Percentiles rank a stretch among this genome's conserved stretches.
These are phyloP conservation scores for Ennomos fuscantarius DNA, from an alignment of 2,888 invertebrate species.

Conservation along the genomic window DNA sequence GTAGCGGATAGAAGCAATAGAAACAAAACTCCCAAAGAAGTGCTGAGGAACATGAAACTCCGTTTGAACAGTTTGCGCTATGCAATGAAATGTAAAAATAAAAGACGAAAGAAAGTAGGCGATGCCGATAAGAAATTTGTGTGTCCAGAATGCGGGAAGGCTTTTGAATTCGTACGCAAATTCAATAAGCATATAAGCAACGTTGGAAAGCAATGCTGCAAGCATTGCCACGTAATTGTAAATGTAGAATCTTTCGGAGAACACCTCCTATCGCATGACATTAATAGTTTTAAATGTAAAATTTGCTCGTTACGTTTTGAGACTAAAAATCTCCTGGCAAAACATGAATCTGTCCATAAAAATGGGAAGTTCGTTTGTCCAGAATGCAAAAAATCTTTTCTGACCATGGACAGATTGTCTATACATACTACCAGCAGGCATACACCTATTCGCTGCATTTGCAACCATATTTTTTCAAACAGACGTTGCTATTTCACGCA, in stretches of 20 bases:
- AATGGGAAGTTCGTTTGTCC: slow-evolving; percentile 45
- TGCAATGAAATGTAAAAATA: not conserved
- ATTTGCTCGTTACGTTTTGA: slow-evolving; percentile 49
- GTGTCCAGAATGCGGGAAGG: slow-evolving; percentile 52
- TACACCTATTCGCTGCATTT: slow-evolving; percentile 45
- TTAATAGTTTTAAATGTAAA: slow-evolving; percentile 42
- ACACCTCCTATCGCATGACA: slow-evolving; percentile 45
- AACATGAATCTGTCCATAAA: slow-evolving; percentile 39
- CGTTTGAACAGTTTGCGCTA: slow-evolving; percentile 23
- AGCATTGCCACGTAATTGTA: slow-evolving; percentile 46
- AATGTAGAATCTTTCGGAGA: slow-evolving; percentile 36
- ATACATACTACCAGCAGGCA: slow-evolving; percentile 50
- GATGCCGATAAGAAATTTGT: slow-evolving; percentile 5
- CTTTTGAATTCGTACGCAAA: slow-evolving; percentile 36
- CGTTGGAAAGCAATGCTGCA: slow-evolving; percentile 50
- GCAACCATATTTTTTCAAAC: slow-evolving; percentile 50
- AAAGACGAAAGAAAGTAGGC: not conserved
- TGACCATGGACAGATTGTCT: slow-evolving; percentile 35
- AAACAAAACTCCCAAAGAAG: slow-evolving; percentile 39
- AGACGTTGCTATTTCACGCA: slow-evolving; percentile 53
- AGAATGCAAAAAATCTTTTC: slow-evolving; percentile 52
- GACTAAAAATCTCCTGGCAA: slow-evolving; percentile 23
- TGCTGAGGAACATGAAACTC: slow-evolving; percentile 34
- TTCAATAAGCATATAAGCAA: slow-evolving; percentile 54
- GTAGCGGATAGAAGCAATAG: slow-evolving; percentile 32